These are phyloP conservation scores for Kryphioiulus occultus DNA, from an alignment of 2,888 invertebrate genomes.

Conservation along the genomic window DNA sequence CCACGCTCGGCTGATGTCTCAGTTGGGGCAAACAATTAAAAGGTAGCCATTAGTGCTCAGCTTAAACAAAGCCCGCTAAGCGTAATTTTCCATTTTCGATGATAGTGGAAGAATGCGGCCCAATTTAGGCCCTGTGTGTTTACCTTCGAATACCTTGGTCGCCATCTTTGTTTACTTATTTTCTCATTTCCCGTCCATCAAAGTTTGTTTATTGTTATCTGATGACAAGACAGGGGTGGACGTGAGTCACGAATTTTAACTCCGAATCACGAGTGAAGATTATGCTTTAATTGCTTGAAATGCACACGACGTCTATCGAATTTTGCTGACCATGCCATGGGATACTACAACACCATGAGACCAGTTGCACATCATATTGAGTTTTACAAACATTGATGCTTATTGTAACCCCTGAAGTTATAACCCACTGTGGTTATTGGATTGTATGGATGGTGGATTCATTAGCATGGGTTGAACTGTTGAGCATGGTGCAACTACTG, in stretches of 20 bases:
- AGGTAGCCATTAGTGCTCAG: not conserved
- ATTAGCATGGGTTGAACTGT: too few species aligned
- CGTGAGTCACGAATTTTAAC: slow-evolving; percentile 39
- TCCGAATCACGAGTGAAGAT: slow-evolving; percentile 1
- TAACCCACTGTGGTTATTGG: too few species aligned
- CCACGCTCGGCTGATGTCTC: slow-evolving; percentile 32
- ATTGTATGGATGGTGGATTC: too few species aligned
- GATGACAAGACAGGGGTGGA: slow-evolving; percentile 28
- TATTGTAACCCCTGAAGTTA: too few species aligned
- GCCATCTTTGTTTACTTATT: slow-evolving; percentile 36
- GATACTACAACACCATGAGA: too few species aligned
- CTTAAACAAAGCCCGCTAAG: not conserved
- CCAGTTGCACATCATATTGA: too few species aligned
- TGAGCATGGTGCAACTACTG: too few species aligned
- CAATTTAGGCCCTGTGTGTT: not conserved
- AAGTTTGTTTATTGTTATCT: slow-evolving; percentile 25
- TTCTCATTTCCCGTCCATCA: slow-evolving; percentile 40
- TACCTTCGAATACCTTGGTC: slow-evolving; percentile 21
- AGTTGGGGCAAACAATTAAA: slow-evolving; percentile 12
- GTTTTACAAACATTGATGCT: too few species aligned
- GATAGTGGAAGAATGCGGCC: not conserved
- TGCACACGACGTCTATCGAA: not conserved
- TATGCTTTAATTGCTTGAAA: slow-evolving; percentile 27
- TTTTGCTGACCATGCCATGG: not conserved
- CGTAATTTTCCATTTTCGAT: not conserved